Base-by-base conservation (phyloP, 2,888 invertebrate genomes). In the Labia minor region DNA sequence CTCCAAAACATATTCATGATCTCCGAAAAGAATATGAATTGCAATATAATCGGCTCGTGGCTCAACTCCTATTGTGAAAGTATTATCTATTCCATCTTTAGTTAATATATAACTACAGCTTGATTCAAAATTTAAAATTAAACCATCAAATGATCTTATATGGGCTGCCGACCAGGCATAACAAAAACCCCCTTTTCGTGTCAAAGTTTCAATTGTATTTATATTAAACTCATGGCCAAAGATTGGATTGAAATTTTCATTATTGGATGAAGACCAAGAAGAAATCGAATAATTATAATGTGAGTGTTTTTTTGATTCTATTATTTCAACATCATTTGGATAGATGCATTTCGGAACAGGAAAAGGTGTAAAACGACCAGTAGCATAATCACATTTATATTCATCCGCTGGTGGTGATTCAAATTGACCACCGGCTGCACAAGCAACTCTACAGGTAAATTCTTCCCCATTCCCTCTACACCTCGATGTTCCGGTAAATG, bases 121-220 rank as follows among this genome's bases (percentile, higher is more conserved):
- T 0, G 92, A 87, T 66, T 86, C 82, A 72, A 90, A 89, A 74
- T 89, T 90, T 75, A 72, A 80, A 73, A 66, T 37, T 70, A 68
- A 21, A 20, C 91, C 91, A 78, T 94, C 92, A 73, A 93, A 93
- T 0, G 92, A 92, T 76, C 91, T 89, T 72, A 87, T 87, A 77
- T 92, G 92, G 16, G 83, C 81, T 33, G 88, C 89, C 20, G 87
- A 86, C 93, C 93, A 94, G 1, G 87, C 85, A 67, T 88, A 83
- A 73, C 94, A 94, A 11, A 83, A 81, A 0, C 88, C 88, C 0
- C 86, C 83, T 72, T 82, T 82, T 0, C 88, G 86, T 8, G 73
- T 73, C 21, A 72, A 74, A 8, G 69, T 66, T 62, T 69, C 67
- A 33, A 75, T 72, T 0, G 74, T 68, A 11, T 72, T 37, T 6